Conservation (phyloP, 2,113 vertebrate species). For the Proteles cristata region DNA sequence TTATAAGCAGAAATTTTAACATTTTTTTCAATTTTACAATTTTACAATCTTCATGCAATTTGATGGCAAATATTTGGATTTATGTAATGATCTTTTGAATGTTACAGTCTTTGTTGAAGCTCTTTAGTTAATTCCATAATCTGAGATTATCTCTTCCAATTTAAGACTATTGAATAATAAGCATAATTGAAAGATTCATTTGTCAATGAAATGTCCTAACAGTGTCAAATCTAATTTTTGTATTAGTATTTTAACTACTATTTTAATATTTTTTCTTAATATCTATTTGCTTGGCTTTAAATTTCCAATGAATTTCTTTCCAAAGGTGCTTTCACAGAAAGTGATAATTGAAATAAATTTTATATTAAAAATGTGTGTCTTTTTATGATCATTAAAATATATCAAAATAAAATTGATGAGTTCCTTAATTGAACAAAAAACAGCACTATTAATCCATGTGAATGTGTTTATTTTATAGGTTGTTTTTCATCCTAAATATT, state of each 20-base stretch:
- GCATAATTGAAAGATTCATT: constrained; percentile 77
- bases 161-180: constrained; percentile 80
- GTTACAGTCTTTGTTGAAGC: constrained; percentile 79
- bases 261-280: neutral
- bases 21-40: neutral
- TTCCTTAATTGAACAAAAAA: neutral
- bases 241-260: neutral
- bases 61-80: constrained; percentile 55
- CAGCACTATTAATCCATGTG: neutral
- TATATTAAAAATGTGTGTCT: neutral
- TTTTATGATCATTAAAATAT: neutral
- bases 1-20: neutral
- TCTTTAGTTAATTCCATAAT: constrained; percentile 82
- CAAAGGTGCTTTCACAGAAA: neutral
- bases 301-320: neutral
- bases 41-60: constrained; percentile 54
- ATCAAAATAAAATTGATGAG: neutral
- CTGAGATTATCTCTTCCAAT: constrained; percentile 80
- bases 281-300: neutral
- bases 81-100: constrained; percentile 78
- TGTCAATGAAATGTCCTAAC: constrained; percentile 76
- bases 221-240: constrained; percentile 63
- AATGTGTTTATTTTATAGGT: neutral
- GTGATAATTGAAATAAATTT: neutral
- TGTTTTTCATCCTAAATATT: neutral